phyloP scores from a whole-genome alignment of 2,113 vertebrate genomes.

The Corythaixoides concolor region DNA sequence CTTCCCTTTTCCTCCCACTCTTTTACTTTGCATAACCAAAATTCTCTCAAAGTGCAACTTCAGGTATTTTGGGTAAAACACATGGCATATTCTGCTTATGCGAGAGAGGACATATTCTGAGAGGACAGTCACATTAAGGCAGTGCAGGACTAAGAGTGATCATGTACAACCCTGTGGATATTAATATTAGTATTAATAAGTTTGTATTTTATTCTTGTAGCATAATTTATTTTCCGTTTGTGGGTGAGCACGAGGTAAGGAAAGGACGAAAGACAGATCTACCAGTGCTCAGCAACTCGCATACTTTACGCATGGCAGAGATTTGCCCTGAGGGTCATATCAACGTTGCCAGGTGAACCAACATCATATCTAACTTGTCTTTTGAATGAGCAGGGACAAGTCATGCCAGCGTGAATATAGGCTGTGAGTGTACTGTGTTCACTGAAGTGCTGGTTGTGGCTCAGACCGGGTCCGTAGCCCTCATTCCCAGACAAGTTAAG shows the following conservation, averaged over 20 bases:
- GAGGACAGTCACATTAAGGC: neutral
- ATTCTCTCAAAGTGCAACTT: neutral
- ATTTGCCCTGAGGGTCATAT: neutral
- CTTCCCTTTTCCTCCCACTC: neutral
- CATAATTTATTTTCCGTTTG: neutral
- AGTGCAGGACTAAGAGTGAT: neutral
- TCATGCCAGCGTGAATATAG: neutral
- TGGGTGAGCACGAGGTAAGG: neutral
- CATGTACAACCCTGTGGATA: neutral
- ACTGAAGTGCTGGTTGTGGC: neutral
- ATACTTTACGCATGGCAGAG: fast-evolving
- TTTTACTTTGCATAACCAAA: neutral
- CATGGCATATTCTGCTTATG: neutral
- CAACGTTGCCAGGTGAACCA: neutral
- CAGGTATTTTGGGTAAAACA: conserved; percentile 4
- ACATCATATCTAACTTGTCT: neutral
- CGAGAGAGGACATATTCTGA: neutral
- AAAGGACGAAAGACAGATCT: neutral
- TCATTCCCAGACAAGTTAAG: neutral
- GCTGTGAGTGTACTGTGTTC: fast-evolving
- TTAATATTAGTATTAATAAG: neutral
- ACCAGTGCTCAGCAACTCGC: neutral
- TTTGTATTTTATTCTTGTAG: neutral
- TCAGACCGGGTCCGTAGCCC: fast-evolving
- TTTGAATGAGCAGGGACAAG: neutral